phyloP scores from a whole-genome alignment of 2,113 vertebrate species.

The Gopherus flavomarginatus region DNA sequence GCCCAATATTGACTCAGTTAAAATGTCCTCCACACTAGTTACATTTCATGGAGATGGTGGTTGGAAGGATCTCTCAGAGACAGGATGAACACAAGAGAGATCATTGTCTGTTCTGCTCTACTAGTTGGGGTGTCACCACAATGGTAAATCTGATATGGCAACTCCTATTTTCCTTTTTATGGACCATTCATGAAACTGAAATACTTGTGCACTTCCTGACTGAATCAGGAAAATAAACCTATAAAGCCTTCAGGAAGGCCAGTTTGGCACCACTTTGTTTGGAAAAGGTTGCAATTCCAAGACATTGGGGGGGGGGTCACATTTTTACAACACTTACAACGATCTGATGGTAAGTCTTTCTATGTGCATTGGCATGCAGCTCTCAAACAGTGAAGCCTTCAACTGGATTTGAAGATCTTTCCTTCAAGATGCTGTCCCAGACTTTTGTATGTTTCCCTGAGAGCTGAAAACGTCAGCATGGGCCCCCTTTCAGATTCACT shows the following conservation, averaged over 20 bases:
- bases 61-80: not conserved
- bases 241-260: not conserved
- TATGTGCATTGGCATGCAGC: not conserved
- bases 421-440: constrained; percentile 6
- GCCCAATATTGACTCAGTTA: not conserved
- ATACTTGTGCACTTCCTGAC: not conserved
- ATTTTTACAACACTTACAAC: not conserved
- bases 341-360: not conserved
- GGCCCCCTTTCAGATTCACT: not conserved
- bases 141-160: not conserved
- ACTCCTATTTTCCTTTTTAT: not conserved
- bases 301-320: not conserved
- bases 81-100: not conserved
- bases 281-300: not conserved
- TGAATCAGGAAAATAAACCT: not conserved
- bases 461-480: not conserved
- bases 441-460: constrained; percentile 1
- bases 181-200: not conserved
- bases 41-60: not conserved
- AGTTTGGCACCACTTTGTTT: not conserved
- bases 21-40: not conserved
- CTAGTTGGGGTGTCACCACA: not conserved
- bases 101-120: not conserved
- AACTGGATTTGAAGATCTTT: constrained; percentile 6
- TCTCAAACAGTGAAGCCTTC: not conserved